Evolutionary conservation across 1,140 invertebrate species (phyloP).

Genomic region (Laupala kohalensis): DNA sequence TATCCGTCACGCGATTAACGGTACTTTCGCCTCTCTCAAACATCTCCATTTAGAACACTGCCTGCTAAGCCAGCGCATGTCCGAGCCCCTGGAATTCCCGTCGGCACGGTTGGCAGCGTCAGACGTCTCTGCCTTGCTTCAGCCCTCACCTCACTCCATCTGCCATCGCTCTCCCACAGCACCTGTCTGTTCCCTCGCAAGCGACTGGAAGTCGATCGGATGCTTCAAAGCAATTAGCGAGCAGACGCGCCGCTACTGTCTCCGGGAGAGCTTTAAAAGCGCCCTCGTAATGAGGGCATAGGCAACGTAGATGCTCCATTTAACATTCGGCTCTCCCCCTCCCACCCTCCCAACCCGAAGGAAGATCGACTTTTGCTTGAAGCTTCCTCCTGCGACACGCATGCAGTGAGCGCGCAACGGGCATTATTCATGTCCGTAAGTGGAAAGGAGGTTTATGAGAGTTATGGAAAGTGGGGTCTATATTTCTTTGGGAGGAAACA

Average conservation of each 20-base stretch:
- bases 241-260: too few species aligned
- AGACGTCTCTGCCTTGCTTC: too few species aligned
- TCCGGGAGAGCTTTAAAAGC: neutral
- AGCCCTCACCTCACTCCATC: neutral
- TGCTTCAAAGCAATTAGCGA: neutral
- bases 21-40: too few species aligned
- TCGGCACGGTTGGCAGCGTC: too few species aligned
- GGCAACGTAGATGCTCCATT: neutral
- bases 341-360: neutral
- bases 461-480: neutral
- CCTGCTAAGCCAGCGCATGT: too few species aligned
- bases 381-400: neutral
- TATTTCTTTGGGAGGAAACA: too few species aligned
- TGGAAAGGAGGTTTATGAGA: neutral
- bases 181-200: neutral
- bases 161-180: neutral
- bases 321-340: neutral
- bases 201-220: neutral
- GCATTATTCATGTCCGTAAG: too few species aligned
- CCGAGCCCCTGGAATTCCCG: too few species aligned
- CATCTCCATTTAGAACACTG: too few species aligned
- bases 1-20: too few species aligned
- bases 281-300: neutral
- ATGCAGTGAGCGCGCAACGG: neutral
- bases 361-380: neutral